These are phyloP conservation scores for Chelonoidis abingdonii DNA, from an alignment of 2,113 vertebrate genomes.

Conservation along the genomic window DNA sequence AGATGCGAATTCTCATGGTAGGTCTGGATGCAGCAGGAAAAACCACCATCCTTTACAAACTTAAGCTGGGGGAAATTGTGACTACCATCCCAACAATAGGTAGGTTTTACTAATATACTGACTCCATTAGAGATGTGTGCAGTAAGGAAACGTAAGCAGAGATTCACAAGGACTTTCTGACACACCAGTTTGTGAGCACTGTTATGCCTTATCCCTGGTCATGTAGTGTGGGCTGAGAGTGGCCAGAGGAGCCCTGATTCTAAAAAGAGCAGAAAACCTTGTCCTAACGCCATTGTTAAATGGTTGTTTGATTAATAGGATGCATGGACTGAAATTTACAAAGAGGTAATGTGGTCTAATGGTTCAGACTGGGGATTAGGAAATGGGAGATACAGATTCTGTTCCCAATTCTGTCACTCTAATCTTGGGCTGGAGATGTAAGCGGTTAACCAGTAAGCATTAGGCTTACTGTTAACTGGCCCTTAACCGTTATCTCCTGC, in stretches of 20 bases:
- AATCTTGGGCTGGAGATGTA: too few species aligned
- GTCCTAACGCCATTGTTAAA: neutral
- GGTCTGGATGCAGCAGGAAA: constrained; percentile 90
- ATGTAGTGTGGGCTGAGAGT: neutral
- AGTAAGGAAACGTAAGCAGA: neutral
- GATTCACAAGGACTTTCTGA: neutral
- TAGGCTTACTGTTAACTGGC: too few species aligned
- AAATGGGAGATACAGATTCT: too few species aligned
- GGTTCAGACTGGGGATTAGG: too few species aligned
- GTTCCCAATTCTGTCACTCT: too few species aligned
- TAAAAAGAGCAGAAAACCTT: neutral
- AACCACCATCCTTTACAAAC: constrained; percentile 91
- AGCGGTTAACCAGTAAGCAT: too few species aligned
- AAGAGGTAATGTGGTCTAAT: too few species aligned
- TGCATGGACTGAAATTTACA: too few species aligned
- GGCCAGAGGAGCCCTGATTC: neutral
- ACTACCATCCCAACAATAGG: constrained; percentile 90
- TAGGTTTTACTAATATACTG: constrained; percentile 40
- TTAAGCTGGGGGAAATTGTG: constrained; percentile 90
- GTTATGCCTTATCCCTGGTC: neutral
- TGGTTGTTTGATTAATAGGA: neutral
- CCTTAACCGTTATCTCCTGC: too few species aligned
- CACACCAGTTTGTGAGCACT: too few species aligned
- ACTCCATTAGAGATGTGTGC: too few species aligned
- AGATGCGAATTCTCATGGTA: constrained; percentile 92